These are phyloP conservation scores for Seladonia tumulorum DNA, from an alignment of 2,888 invertebrate species.

Conservation along the genomic window DNA sequence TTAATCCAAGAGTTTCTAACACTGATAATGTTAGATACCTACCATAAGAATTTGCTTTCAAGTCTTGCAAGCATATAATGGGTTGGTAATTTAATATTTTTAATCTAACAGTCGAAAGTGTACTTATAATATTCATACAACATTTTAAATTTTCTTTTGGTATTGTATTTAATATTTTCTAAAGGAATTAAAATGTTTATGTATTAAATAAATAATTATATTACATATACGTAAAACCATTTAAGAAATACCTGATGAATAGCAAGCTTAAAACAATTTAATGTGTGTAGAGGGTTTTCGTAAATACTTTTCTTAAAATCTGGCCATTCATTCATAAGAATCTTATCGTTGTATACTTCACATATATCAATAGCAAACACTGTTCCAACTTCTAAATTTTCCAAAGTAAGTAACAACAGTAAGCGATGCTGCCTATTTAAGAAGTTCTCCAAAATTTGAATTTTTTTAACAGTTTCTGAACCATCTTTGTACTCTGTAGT, in stretches of 20 bases:
- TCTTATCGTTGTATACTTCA: slow-evolving; percentile 85
- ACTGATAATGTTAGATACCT: slow-evolving; percentile 74
- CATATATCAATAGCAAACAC: slow-evolving; percentile 87
- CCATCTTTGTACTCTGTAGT: slow-evolving; percentile 83
- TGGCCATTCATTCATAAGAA: slow-evolving; percentile 87
- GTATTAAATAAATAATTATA: slow-evolving; percentile 3
- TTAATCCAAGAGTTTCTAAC: slow-evolving; percentile 21
- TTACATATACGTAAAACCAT: not conserved
- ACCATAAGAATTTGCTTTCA: slow-evolving; percentile 91
- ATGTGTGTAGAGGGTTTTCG: slow-evolving; percentile 88
- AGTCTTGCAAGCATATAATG: slow-evolving; percentile 88
- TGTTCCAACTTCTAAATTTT: slow-evolving; percentile 86
- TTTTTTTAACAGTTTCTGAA: slow-evolving; percentile 84
- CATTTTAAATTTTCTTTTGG: slow-evolving; percentile 80
- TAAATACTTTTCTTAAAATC: slow-evolving; percentile 88
- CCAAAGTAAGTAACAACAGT: slow-evolving; percentile 84
- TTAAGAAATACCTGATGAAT: slow-evolving; percentile 88
- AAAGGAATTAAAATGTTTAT: slow-evolving; percentile 62
- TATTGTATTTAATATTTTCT: slow-evolving; percentile 84
- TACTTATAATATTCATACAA: slow-evolving; percentile 47
- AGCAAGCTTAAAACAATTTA: slow-evolving; percentile 91
- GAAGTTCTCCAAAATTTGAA: slow-evolving; percentile 86
- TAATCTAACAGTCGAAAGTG: slow-evolving; percentile 85
- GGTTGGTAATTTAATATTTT: slow-evolving; percentile 88
- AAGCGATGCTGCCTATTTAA: slow-evolving; percentile 84